These are phyloP conservation scores for Brachystomella parvula DNA, from an alignment of 1,140 invertebrate species.

Conservation along the genomic window DNA sequence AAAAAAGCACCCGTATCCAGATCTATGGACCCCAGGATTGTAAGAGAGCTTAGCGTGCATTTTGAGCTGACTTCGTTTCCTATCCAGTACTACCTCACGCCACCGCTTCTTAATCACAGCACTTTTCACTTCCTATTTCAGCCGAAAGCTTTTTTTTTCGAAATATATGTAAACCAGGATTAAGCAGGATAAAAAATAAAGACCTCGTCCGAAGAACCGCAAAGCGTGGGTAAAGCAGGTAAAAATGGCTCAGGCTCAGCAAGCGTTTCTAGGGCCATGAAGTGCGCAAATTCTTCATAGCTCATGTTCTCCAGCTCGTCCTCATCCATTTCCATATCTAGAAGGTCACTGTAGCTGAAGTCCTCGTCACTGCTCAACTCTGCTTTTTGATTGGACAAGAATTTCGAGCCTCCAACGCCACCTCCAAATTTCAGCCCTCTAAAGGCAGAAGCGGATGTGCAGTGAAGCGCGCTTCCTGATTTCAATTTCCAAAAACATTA, in stretches of 20 bases:
- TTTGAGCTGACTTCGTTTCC: not conserved
- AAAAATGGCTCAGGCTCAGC: not conserved
- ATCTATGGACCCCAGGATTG: constrained; percentile 6
- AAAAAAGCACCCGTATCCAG: constrained; percentile 13
- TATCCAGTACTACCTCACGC: not conserved
- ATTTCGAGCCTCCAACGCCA: not conserved
- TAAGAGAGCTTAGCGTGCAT: not conserved
- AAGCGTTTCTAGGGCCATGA: not conserved
- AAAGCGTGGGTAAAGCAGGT: not conserved
- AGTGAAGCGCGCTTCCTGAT: not conserved
- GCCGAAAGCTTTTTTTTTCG: not conserved
- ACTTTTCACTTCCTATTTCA: not conserved
- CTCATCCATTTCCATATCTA: not conserved
- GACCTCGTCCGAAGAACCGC: not conserved
- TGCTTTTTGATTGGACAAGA: not conserved
- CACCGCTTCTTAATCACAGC: not conserved
- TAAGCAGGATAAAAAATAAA: not conserved
- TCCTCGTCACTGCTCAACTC: not conserved
- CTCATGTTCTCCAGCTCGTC: not conserved
- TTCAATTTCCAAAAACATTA: not conserved
- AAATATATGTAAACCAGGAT: not conserved
- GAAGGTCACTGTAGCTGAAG: constrained; percentile 10
- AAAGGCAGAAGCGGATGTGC: not conserved
- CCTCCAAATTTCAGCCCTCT: not conserved
- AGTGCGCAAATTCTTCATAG: not conserved